Evolutionary conservation across 1,140 invertebrate genomes (phyloP).

Genomic region (Sweltsa coloradensis): DNA sequence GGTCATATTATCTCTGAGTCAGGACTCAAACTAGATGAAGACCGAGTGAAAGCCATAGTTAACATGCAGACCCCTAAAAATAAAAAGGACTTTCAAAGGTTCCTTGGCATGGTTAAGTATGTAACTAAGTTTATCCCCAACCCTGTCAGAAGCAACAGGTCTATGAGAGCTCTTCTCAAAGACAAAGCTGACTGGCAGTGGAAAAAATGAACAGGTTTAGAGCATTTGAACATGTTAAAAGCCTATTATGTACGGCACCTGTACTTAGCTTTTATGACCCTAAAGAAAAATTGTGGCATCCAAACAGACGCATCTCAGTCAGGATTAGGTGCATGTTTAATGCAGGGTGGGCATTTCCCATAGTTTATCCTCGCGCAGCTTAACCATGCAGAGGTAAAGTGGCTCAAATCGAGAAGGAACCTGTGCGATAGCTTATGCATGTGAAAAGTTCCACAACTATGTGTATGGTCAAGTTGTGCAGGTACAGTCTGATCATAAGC

Average conservation of each 20-base stretch:
- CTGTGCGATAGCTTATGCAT: slow-evolving; percentile 18
- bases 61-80: slow-evolving; percentile 23
- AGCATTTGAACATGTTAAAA: no score
- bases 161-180: slow-evolving; percentile 15
- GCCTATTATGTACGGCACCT: no score
- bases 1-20: background rate
- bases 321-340: slow-evolving; percentile 17
- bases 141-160: slow-evolving; percentile 8
- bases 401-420: slow-evolving; percentile 19
- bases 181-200: slow-evolving; percentile 15
- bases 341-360: slow-evolving; percentile 20
- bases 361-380: slow-evolving; percentile 24
- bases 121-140: slow-evolving; percentile 20
- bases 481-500: slow-evolving; percentile 19
- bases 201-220: slow-evolving; percentile 13
- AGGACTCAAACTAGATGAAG: slow-evolving; percentile 24
- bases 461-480: slow-evolving; percentile 16
- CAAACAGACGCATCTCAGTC: slow-evolving; percentile 10
- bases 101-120: slow-evolving; percentile 27
- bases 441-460: slow-evolving; percentile 19
- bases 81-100: slow-evolving; percentile 22
- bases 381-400: slow-evolving; percentile 20
- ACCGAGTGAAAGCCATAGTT: slow-evolving; percentile 26
- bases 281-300: slow-evolving; percentile 16
- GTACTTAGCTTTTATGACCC: slow-evolving; percentile 20